A percentile compares a stretch with the other conserved stretches of the same genome.
Evolutionary conservation across 2,888 invertebrate genomes (phyloP).

Genomic region (Eudemis profundana): DNA sequence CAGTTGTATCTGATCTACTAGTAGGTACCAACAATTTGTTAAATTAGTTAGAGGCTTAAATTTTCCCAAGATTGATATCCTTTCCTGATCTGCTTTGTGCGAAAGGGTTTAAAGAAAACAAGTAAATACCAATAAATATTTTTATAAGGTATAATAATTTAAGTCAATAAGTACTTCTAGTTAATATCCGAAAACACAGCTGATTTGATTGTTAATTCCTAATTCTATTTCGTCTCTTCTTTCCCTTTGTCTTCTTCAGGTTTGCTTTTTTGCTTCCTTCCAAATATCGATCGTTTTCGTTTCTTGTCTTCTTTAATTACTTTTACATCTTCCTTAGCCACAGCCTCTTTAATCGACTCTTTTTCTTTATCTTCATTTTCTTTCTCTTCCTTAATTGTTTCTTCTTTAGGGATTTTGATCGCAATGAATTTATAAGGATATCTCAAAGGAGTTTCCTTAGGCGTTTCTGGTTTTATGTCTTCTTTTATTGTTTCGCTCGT

Average conservation of each 20-base stretch:
- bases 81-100: too few species aligned
- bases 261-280: constrained; percentile 23
- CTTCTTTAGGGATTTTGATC: constrained; percentile 34
- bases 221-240: not conserved
- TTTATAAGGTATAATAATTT: too few species aligned
- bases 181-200: constrained; percentile 24
- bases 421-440: constrained; percentile 41
- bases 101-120: too few species aligned
- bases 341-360: not conserved
- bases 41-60: too few species aligned
- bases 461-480: constrained; percentile 3
- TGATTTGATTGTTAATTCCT: not conserved
- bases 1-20: too few species aligned
- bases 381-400: constrained; percentile 21
- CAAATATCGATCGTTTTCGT: constrained; percentile 29
- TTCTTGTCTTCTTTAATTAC: not conserved
- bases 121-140: too few species aligned
- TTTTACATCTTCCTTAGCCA: constrained; percentile 2
- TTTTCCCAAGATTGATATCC: too few species aligned
- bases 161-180: constrained; percentile 18
- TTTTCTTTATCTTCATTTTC: constrained; percentile 14
- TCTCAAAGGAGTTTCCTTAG: constrained; percentile 2
- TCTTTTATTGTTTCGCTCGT: not conserved
- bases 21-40: too few species aligned
- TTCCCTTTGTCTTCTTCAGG: constrained; percentile 2